Conservation (phyloP, 2,113 vertebrate species). For the Pitta sordida region DNA sequence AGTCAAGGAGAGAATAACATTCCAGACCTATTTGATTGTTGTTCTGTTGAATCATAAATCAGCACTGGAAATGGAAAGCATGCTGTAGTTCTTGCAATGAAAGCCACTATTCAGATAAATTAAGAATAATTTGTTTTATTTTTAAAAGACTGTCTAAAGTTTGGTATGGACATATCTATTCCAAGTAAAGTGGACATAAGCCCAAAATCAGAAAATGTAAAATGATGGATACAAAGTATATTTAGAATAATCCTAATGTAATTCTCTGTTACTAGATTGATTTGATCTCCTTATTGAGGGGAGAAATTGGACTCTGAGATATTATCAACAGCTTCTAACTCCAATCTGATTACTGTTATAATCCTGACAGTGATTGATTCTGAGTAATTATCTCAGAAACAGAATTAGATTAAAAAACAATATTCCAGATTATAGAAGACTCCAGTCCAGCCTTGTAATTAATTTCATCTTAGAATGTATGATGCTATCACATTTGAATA, state of each 20-base stretch:
- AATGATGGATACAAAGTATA: conserved; percentile 38
- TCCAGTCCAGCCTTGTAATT: conserved; percentile 64
- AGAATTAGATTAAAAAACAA: conserved; percentile 81
- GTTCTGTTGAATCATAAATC: conserved; percentile 44
- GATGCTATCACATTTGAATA: conserved; percentile 68
- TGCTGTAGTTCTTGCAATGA: conserved; percentile 6
- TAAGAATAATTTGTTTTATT: conserved; percentile 18
- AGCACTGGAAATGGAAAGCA: background rate
- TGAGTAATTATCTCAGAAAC: conserved; percentile 75
- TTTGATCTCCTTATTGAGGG: conserved; percentile 69
- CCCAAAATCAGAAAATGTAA: conserved; percentile 41
- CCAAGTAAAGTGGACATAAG: conserved; percentile 32
- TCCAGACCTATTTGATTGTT: background rate
- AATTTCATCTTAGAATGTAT: conserved; percentile 58
- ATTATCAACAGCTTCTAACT: conserved; percentile 66
- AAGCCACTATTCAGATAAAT: background rate
- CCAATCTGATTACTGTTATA: conserved; percentile 75
- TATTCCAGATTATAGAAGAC: conserved; percentile 69
- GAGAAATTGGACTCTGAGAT: conserved; percentile 71
- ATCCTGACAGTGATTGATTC: conserved; percentile 84
- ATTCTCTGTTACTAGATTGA: conserved; percentile 66
- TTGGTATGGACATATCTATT: conserved; percentile 16
- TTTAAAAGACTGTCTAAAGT: conserved; percentile 44
- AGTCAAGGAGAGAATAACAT: conserved; percentile 28
- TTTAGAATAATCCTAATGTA: conserved; percentile 66